Conservation (phyloP, 2,888 invertebrate genomes). For the Bimastos eiseni region DNA sequence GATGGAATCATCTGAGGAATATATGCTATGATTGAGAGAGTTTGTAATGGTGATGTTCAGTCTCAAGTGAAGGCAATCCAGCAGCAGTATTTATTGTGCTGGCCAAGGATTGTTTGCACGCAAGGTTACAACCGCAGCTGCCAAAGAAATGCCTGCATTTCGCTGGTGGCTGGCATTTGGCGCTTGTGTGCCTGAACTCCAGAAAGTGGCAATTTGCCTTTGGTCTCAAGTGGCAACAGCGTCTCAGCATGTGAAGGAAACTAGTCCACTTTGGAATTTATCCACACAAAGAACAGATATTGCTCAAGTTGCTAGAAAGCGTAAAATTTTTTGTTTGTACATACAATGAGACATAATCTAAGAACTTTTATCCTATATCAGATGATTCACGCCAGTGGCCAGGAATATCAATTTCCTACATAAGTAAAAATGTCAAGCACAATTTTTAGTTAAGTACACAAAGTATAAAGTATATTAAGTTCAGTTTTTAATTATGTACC, state of each 20-base stretch:
- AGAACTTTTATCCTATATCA: no score
- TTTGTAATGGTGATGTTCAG: background rate
- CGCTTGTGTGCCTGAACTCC: background rate
- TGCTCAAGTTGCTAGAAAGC: background rate
- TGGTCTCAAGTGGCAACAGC: background rate
- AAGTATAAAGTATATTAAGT: no score
- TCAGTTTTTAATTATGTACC: no score
- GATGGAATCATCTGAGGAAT: no score
- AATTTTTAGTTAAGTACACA: no score
- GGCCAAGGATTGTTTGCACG: slow-evolving; percentile 21
- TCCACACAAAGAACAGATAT: slow-evolving; percentile 13
- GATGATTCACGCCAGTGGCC: no score
- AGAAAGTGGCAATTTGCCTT: background rate
- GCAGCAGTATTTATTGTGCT: background rate
- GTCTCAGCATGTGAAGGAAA: slow-evolving; percentile 21
- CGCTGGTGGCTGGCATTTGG: slow-evolving; percentile 22
- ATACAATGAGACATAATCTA: background rate
- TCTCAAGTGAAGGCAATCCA: slow-evolving; percentile 9
- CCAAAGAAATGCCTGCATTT: slow-evolving; percentile 4
- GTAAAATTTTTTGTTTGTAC: background rate
- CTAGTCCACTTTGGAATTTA: slow-evolving; percentile 22
- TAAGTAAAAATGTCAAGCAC: no score
- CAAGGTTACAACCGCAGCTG: background rate
- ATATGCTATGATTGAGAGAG: no score
- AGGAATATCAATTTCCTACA: no score